Evolutionary conservation across 2,888 invertebrate species (phyloP), one percentile per base, ranked within the genome.

Genomic region (Pediacus dermestoides): DNA sequence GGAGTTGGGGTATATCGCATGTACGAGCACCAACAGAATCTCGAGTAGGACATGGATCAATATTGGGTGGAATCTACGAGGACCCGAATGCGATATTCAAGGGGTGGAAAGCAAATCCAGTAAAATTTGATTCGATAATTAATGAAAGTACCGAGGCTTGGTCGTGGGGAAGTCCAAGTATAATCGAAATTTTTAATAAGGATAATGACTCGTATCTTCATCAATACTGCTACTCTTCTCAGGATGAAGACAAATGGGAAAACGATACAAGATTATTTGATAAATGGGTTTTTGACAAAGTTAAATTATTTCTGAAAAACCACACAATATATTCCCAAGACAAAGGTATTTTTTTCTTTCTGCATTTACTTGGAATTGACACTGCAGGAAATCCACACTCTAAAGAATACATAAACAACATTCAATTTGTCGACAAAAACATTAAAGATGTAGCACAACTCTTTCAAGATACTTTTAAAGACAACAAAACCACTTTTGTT

Each of bases 101-200:
- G 70, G 91, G 95, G 0, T 99, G 99, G 99, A 90, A 95, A 68
- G 87, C 90, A 60, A 97, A 97, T 71, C 92, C 93, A 2, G 93
- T 96, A 3, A 85, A 92, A 61, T 97, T 99, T 76, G 97, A 99
- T 70, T 92, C 94, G 2, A 80, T 97, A 0, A 91, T 99, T 60
- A 97, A 97, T 71, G 81, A 88, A 63, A 91, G 90, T 48, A 64
- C 69, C 0, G 75, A 78, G 49, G 87, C 94, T 0, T 94, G 89
- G 82, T 85, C 90, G 22, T 95, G 93, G 89, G 99, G 97, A 10
- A 91, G 94, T 61, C 92, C 93, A 40, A 97, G 97, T 66, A 91
- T 97, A 50, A 72, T 96, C 4, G 82, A 85, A 35, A 88, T 97
- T 70, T 97, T 97, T 66, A 81, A 86, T 15, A 87, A 84, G 73